phyloP scores from a whole-genome alignment of 2,888 invertebrate species.

The Rotaria sp. region DNA sequence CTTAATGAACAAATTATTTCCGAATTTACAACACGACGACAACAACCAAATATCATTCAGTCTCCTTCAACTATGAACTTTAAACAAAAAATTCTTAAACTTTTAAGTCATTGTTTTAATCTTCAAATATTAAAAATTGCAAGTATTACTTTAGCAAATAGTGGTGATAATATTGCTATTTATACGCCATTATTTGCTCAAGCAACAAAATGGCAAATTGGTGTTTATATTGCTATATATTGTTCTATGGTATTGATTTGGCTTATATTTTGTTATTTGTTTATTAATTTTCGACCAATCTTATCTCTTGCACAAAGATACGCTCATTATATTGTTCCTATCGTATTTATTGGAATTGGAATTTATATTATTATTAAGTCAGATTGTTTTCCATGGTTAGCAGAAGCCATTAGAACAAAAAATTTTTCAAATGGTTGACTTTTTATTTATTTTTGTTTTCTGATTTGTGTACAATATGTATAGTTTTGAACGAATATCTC shows the following conservation, averaged over 20 bases:
- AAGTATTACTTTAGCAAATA: background rate
- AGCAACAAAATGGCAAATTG: background rate
- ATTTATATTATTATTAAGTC: background rate
- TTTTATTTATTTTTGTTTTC: too few relatives aligned
- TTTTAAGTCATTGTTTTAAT: background rate
- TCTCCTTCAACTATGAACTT: background rate
- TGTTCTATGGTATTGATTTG: background rate
- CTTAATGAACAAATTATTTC: background rate
- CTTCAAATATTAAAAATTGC: background rate
- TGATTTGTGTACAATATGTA: too few relatives aligned
- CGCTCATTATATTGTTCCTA: background rate
- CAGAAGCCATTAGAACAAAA: background rate
- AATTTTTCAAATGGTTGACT: background rate
- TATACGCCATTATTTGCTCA: conserved; percentile 21
- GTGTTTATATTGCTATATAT: background rate
- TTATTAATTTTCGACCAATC: background rate
- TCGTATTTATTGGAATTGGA: background rate
- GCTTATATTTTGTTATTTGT: background rate
- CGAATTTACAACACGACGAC: background rate
- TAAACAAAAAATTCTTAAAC: background rate
- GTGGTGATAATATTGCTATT: conserved; percentile 7
- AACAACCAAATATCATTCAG: background rate
- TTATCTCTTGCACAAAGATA: background rate
- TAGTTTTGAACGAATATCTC: too few relatives aligned
- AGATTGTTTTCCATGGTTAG: conserved; percentile 2